These are phyloP conservation scores for Alviniconcha marisindica DNA, from an alignment of 1,140 invertebrate species.

Conservation along the genomic window DNA sequence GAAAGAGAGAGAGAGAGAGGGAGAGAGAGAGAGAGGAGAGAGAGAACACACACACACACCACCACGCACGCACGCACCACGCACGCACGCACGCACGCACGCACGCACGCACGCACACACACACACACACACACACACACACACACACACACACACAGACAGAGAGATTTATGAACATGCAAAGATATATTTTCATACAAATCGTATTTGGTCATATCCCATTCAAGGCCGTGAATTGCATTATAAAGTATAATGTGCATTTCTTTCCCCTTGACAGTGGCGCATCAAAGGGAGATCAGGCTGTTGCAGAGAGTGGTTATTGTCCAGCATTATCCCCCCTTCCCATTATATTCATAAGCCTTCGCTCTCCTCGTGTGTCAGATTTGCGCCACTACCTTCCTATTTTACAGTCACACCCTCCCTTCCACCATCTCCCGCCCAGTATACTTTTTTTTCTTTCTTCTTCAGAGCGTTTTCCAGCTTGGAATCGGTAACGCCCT, in stretches of 20 bases:
- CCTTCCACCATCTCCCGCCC: no score
- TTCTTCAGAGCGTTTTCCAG: no score
- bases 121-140: neutral
- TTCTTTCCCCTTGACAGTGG: neutral
- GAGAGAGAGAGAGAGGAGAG: neutral
- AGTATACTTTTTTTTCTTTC: no score
- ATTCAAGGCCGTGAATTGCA: conserved; percentile 1
- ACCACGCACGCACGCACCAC: neutral
- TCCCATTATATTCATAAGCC: neutral
- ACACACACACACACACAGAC: neutral
- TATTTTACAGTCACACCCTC: no score
- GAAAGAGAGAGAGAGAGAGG: conserved; percentile 11
- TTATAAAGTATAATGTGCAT: conserved; percentile 7
- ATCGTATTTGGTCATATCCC: neutral
- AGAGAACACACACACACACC: neutral
- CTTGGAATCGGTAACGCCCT: no score
- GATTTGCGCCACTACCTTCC: no score
- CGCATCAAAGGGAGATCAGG: neutral
- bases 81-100: neutral
- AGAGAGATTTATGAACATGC: neutral
- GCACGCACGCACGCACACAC: neutral
- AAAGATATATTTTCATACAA: conserved; percentile 20
- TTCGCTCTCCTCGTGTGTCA: no score
- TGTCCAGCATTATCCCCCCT: conserved; percentile 12
- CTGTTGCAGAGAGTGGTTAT: neutral